Evolutionary conservation across 2,888 invertebrate genomes (phyloP).

Genomic region (Apantesis nais): DNA sequence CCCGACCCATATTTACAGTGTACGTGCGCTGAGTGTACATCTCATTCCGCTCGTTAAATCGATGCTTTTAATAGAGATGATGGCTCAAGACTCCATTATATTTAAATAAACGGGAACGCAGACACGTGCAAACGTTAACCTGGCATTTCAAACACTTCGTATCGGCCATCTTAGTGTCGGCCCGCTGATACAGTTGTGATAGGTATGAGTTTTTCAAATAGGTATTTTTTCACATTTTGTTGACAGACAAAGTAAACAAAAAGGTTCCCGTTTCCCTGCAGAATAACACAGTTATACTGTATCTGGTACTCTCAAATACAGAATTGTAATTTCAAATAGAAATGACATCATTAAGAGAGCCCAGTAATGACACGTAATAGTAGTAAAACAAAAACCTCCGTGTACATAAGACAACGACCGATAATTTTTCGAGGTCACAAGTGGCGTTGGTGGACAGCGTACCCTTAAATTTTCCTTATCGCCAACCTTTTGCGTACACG

Average conservation of each 20-base stretch:
- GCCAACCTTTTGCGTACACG: slow-evolving; percentile 61
- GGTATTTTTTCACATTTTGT: slow-evolving; percentile 46
- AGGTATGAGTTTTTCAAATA: slow-evolving; percentile 46
- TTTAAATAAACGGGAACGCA: slow-evolving; percentile 64
- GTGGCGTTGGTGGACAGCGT: slow-evolving; percentile 52
- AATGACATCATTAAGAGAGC: slow-evolving; percentile 38
- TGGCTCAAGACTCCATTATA: slow-evolving; percentile 71
- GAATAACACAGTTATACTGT: slow-evolving; percentile 1
- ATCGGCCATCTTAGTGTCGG: slow-evolving; percentile 39
- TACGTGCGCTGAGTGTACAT: slow-evolving; percentile 58
- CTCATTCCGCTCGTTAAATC: slow-evolving; percentile 78
- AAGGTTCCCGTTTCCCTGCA: neutral
- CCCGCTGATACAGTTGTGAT: slow-evolving; percentile 39
- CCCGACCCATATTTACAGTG: slow-evolving; percentile 70
- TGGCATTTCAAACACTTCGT: slow-evolving; percentile 58
- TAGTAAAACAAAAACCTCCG: slow-evolving; percentile 60
- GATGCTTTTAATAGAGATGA: slow-evolving; percentile 80
- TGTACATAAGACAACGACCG: slow-evolving; percentile 74
- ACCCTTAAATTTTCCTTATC: slow-evolving; percentile 66
- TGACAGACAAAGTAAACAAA: slow-evolving; percentile 14
- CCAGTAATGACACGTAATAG: slow-evolving; percentile 31
- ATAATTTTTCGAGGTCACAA: slow-evolving; percentile 70
- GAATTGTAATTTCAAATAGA: slow-evolving; percentile 15
- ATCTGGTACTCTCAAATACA: slow-evolving; percentile 2
- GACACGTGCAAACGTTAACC: slow-evolving; percentile 66